phyloP scores from a whole-genome alignment of 2,888 invertebrate species.

The Metalampra italica region DNA sequence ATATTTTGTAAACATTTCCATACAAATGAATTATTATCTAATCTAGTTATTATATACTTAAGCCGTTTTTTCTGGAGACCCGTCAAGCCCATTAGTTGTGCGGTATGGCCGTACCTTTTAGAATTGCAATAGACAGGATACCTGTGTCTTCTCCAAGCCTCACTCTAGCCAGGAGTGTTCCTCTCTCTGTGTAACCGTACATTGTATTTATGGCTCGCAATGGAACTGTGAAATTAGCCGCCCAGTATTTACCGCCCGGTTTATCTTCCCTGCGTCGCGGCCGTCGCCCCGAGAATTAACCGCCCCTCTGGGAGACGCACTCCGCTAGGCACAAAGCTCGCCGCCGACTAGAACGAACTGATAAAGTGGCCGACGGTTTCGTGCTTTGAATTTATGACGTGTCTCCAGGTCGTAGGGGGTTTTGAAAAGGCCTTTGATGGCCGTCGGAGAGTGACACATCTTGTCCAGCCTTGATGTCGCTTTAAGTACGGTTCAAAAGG shows the following conservation, averaged over 20 bases:
- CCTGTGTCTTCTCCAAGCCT: no score
- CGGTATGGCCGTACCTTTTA: no score
- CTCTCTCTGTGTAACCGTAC: neutral
- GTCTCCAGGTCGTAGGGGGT: neutral
- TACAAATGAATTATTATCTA: no score
- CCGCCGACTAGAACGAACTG: neutral
- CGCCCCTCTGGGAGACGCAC: constrained; percentile 11
- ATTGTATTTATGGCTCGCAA: constrained; percentile 9
- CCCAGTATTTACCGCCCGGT: constrained; percentile 26
- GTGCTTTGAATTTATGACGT: neutral
- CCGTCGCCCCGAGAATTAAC: constrained; percentile 1
- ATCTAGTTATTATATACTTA: no score
- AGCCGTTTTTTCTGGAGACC: no score
- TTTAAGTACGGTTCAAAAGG: no score
- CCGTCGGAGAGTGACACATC: no score
- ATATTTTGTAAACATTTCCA: no score
- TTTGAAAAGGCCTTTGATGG: neutral
- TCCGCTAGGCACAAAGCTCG: constrained; percentile 15
- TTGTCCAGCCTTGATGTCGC: no score
- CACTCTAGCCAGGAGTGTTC: no score
- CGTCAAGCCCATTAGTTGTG: no score
- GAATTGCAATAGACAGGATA: no score
- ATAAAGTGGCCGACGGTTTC: neutral
- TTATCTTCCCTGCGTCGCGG: constrained; percentile 10
- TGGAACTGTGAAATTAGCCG: constrained; percentile 29